phyloP scores from a whole-genome alignment of 2,888 invertebrate species.

The Andrena bucephala region DNA sequence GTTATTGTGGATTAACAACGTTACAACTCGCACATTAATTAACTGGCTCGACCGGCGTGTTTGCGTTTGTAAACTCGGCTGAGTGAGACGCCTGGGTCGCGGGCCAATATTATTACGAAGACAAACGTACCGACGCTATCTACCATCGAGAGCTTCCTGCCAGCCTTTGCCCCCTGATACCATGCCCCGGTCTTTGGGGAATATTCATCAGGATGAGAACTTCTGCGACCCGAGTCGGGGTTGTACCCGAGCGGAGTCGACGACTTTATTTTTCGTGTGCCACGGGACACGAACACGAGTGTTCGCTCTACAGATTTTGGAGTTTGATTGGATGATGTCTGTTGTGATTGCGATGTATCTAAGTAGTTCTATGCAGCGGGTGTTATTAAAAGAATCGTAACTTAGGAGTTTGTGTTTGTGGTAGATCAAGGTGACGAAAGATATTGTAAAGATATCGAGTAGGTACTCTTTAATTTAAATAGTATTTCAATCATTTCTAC shows the following conservation, averaged over 20 bases:
- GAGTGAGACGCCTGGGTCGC: slow-evolving; percentile 63
- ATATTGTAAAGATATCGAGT: not conserved
- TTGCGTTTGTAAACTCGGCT: slow-evolving; percentile 75
- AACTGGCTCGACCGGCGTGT: slow-evolving; percentile 72
- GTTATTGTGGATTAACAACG: slow-evolving; percentile 72
- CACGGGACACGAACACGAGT: slow-evolving; percentile 5
- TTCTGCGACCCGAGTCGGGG: slow-evolving; percentile 35
- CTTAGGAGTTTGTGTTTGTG: not conserved
- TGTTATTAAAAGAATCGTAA: not conserved
- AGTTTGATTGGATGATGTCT: not conserved
- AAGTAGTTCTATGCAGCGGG: not conserved
- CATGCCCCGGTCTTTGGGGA: slow-evolving; percentile 59
- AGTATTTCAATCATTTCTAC: not conserved
- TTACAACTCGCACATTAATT: slow-evolving; percentile 79
- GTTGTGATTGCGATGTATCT: not conserved
- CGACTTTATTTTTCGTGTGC: slow-evolving; percentile 49
- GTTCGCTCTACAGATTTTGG: not conserved
- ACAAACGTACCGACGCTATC: slow-evolving; percentile 78
- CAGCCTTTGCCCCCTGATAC: slow-evolving; percentile 43
- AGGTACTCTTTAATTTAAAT: not conserved
- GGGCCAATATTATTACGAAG: slow-evolving; percentile 76
- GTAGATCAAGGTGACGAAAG: not conserved
- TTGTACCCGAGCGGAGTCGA: slow-evolving; percentile 30
- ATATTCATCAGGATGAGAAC: slow-evolving; percentile 75
- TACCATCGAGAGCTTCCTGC: slow-evolving; percentile 73